Conservation (phyloP, 2,888 invertebrate species). For the Heliconius erato region DNA sequence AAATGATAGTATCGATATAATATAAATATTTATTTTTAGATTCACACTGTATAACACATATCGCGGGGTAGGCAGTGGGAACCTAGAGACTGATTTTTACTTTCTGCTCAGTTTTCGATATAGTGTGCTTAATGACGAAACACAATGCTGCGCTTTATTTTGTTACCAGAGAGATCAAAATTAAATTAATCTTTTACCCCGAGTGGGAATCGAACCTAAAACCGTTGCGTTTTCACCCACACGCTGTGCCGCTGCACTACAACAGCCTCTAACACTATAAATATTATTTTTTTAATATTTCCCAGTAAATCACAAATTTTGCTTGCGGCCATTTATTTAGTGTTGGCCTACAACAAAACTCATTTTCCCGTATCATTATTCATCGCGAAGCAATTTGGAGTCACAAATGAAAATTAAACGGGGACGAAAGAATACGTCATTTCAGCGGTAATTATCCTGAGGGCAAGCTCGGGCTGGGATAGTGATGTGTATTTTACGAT, state of each 20-base stretch:
- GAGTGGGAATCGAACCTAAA: no score
- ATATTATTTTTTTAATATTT: not conserved
- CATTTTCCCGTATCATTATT: slow-evolving; percentile 34
- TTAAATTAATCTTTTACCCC: no score
- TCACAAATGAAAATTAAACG: slow-evolving; percentile 46
- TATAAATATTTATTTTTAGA: no score
- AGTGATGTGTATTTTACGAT: no score
- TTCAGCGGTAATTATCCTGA: slow-evolving; percentile 36
- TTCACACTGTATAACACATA: no score
- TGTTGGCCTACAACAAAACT: slow-evolving; percentile 29
- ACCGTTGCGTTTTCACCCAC: not conserved
- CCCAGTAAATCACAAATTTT: not conserved
- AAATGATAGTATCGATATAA: no score
- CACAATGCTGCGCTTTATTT: no score
- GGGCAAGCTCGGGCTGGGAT: not conserved
- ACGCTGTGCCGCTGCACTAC: not conserved
- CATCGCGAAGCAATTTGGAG: slow-evolving; percentile 38
- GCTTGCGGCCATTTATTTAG: slow-evolving; percentile 24
- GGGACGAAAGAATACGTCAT: slow-evolving; percentile 35
- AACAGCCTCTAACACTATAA: not conserved
- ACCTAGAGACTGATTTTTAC: no score
- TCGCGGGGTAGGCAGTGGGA: no score
- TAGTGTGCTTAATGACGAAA: no score
- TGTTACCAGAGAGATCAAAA: no score
- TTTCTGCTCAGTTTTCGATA: no score